These are phyloP conservation scores for Heliothis peltigera DNA, from an alignment of 2,888 invertebrate species.

Conservation along the genomic window DNA sequence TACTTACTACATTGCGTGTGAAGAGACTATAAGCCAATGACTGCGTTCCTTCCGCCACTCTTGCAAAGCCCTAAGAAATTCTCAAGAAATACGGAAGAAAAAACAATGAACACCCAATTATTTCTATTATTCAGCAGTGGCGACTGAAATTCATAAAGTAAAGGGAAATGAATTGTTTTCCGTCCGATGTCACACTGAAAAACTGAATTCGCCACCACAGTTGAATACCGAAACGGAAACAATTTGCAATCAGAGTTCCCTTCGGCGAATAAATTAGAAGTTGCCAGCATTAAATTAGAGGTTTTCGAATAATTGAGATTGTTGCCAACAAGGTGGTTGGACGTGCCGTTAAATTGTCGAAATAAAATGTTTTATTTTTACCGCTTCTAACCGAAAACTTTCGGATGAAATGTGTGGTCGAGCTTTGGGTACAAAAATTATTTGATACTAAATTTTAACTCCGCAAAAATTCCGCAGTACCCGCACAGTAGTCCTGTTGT, in stretches of 20 bases:
- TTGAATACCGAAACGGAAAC: conserved; percentile 78
- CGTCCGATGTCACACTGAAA: conserved; percentile 40
- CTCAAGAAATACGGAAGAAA: background rate
- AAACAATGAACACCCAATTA: conserved; percentile 39
- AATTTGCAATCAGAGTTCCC: conserved; percentile 80
- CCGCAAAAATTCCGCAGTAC: background rate
- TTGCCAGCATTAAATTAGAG: conserved; percentile 77
- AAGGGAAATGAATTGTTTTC: conserved; percentile 39
- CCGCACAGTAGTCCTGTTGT: background rate
- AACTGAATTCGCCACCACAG: conserved; percentile 70
- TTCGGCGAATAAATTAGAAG: conserved; percentile 81
- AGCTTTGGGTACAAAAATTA: conserved; percentile 13
- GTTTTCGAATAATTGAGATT: conserved; percentile 78
- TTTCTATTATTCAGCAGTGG: background rate
- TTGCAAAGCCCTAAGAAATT: background rate
- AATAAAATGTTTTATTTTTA: conserved; percentile 32
- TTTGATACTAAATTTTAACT: background rate
- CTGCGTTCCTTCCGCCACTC: conserved; percentile 15
- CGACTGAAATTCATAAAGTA: conserved; percentile 21
- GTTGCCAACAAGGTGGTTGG: conserved; percentile 66
- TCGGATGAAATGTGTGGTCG: conserved; percentile 37
- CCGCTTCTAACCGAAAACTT: conserved; percentile 31
- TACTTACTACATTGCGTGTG: conserved; percentile 30
- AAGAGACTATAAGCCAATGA: conserved; percentile 17
- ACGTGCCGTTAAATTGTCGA: conserved; percentile 39